Base-by-base conservation (phyloP, 2,888 invertebrate genomes). In the Ganaspis brasiliensis region DNA sequence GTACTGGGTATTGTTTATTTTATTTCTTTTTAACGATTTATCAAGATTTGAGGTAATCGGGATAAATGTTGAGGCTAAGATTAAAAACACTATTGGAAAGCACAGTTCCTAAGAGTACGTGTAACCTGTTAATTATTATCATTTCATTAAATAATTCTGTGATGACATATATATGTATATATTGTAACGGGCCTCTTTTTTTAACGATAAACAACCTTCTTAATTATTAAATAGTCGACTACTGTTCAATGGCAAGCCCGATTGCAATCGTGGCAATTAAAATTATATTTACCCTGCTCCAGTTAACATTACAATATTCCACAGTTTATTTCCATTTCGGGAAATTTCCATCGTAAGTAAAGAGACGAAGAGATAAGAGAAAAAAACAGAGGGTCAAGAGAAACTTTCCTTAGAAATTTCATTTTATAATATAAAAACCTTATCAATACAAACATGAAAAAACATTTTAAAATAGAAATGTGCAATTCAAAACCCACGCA, bases 241-340 rank as follows among this genome's bases (percentile, higher is more conserved):
- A 77, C 72, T 56, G 40, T 67, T 79, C 55, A 72, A 73, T 77
- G 77, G 75, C 73, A 79, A 79, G 75, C 73, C 74, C 77, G 73
- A 77, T 75, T 79, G 73, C 74, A 76, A 76, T 76, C 45, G 67
- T 67, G 79, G 79, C 70, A 57, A 77, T 76, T 73, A 21, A 57
- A 73, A 74, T 55, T 35, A 72, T 71, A 74, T 74, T 74, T 78
- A 76, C 75, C 76, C 78, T 70, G 59, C 59, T 52, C 35, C 37
- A 70, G 52, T 40, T 76, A 45, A 75, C 40, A 45, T 40, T 59
- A 74, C 73, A 80, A 75, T 56, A 61, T 75, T 73, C 61, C 79
- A 76, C 59, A 72, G 40, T 74, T 77, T 74, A 31, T 56, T 59
- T 71, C 37, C 45, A 56, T 57, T 37, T 37, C 37, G 61, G 52